Conservation (phyloP, 2,888 invertebrate genomes). For the Drosophila lacicola region DNA sequence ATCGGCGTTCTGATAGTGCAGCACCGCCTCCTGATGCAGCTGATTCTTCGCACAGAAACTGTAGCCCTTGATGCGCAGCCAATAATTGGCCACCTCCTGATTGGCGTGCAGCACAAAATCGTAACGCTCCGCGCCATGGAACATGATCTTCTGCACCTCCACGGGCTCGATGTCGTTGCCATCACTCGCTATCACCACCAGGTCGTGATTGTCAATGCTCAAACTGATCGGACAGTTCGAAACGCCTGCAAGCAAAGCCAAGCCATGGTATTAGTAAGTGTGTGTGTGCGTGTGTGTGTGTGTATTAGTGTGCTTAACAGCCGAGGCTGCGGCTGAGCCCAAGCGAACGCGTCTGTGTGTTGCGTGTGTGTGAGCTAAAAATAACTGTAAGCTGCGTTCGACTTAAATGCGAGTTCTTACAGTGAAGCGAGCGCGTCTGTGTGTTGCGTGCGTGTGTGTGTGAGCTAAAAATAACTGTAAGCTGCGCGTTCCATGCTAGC, state of each 20-base stretch:
- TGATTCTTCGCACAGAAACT: conserved; percentile 73
- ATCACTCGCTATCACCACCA: conserved; percentile 79
- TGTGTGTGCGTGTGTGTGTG: not conserved
- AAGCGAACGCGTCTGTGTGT: no score
- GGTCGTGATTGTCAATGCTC: conserved; percentile 77
- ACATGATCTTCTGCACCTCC: conserved; percentile 74
- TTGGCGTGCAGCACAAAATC: conserved; percentile 82
- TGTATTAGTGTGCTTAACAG: not conserved
- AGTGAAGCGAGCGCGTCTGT: no score
- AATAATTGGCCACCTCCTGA: conserved; percentile 76
- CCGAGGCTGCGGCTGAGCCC: no score
- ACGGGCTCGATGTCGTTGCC: conserved; percentile 82
- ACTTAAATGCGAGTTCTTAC: no score
- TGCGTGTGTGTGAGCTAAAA: no score
- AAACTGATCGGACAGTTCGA: conserved; percentile 81
- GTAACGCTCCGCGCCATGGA: conserved; percentile 81
- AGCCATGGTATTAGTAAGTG: not conserved
- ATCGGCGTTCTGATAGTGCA: conserved; percentile 78
- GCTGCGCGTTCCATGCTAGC: no score
- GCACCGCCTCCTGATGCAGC: conserved; percentile 80
- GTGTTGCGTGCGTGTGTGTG: no score
- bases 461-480: no score
- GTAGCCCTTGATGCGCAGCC: conserved; percentile 82
- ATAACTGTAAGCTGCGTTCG: no score
- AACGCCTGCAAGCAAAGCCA: conserved; percentile 49